These are phyloP conservation scores for Hafferia zeledoni DNA, from an alignment of 2,797 vertebrate genomes.

Conservation along the genomic window DNA sequence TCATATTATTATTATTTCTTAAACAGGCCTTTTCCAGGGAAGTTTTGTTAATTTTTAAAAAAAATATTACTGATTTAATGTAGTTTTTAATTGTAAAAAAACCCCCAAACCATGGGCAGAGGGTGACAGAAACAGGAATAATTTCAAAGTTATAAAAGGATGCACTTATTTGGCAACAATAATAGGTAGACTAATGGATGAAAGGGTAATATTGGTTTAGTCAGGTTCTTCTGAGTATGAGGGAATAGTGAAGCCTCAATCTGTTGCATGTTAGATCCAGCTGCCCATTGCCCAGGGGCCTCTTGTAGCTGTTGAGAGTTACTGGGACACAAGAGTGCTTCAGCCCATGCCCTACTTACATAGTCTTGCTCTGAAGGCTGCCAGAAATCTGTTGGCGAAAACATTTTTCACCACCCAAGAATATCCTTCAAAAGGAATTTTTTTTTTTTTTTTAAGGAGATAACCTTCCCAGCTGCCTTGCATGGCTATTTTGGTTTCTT, in stretches of 20 bases:
- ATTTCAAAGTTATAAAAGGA: not conserved
- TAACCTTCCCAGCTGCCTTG: not conserved
- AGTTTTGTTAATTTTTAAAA: not conserved
- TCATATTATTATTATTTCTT: not conserved
- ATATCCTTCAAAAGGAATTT: not conserved
- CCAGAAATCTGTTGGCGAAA: not conserved
- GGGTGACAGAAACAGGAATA: not conserved
- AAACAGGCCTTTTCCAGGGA: not conserved
- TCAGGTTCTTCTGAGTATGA: not conserved
- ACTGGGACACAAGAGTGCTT: not conserved
- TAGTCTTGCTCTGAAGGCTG: not conserved
- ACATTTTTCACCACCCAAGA: constrained; percentile 3
- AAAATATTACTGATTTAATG: not conserved
- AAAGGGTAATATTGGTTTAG: not conserved
- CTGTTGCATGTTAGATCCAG: not conserved
- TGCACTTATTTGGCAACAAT: not conserved
- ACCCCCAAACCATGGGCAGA: not conserved
- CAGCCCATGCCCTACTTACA: not conserved
- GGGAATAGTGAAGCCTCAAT: not conserved
- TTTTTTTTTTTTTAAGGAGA: not conserved
- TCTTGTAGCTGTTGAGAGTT: not conserved
- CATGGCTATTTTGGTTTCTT: not conserved
- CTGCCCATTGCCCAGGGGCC: not conserved
- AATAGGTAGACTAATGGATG: not conserved
- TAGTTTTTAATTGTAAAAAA: not conserved